phyloP scores from a whole-genome alignment of 2,797 vertebrate species.

The Austrolebias charrua region DNA sequence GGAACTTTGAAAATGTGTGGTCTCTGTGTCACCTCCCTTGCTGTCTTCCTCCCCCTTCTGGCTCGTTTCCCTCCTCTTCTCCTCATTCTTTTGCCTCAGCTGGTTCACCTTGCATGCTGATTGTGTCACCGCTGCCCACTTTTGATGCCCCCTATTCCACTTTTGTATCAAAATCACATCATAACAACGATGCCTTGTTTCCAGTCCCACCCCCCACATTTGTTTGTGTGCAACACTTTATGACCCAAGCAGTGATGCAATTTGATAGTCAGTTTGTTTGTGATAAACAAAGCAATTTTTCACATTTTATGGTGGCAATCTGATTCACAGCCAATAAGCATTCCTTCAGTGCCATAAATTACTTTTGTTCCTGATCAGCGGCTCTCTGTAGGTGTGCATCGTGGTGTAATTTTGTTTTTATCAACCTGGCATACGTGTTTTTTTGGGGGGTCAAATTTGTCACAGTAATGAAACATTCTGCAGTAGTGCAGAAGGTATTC shows the following conservation, averaged over 20 bases:
- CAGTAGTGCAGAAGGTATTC: slow-evolving; percentile 53
- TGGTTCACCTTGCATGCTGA: slow-evolving; percentile 68
- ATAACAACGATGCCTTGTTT: slow-evolving; percentile 55
- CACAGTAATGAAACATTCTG: slow-evolving; percentile 52
- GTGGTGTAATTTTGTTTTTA: slow-evolving; percentile 40
- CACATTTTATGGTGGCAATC: slow-evolving; percentile 44
- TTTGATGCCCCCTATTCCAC: slow-evolving; percentile 48
- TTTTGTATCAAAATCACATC: slow-evolving; percentile 55
- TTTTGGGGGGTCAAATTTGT: slow-evolving; percentile 51
- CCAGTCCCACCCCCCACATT: slow-evolving; percentile 16
- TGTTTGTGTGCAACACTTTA: slow-evolving; percentile 35
- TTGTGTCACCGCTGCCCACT: slow-evolving; percentile 46
- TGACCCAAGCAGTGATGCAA: slow-evolving; percentile 20
- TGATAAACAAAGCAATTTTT: slow-evolving; percentile 56
- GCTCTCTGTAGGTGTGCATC: slow-evolving; percentile 33
- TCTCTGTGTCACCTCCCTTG: slow-evolving; percentile 67
- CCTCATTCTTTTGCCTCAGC: slow-evolving; percentile 41
- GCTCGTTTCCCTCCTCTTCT: slow-evolving; percentile 5
- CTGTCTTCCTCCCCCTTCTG: slow-evolving; percentile 10
- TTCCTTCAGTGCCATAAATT: slow-evolving; percentile 34
- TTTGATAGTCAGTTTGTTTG: slow-evolving; percentile 56
- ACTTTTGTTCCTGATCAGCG: slow-evolving; percentile 41
- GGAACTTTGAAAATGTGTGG: slow-evolving; percentile 82
- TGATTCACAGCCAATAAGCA: slow-evolving; percentile 45
- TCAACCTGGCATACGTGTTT: slow-evolving; percentile 27